These are phyloP conservation scores for Ondatra zibethicus DNA, from an alignment of 2,113 vertebrate species.

Conservation along the genomic window DNA sequence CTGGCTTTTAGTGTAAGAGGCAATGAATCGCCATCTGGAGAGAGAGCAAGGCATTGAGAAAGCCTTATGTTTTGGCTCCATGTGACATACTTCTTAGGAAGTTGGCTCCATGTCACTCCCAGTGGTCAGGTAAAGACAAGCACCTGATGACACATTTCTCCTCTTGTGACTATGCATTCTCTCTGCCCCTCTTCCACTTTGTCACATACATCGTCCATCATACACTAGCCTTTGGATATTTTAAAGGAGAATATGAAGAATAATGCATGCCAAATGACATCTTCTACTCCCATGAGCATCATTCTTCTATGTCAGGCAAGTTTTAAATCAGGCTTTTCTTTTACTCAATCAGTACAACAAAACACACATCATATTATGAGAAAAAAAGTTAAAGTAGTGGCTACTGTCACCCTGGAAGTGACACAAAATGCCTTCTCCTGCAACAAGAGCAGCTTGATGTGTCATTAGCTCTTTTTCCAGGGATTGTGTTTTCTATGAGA, in stretches of 20 bases:
- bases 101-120: background rate
- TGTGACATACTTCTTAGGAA: background rate
- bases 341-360: background rate
- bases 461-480: background rate
- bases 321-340: background rate
- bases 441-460: background rate
- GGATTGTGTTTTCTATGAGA: conserved; percentile 13
- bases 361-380: background rate
- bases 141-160: background rate
- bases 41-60: background rate
- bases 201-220: background rate
- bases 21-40: background rate
- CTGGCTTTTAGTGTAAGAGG: background rate
- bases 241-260: background rate
- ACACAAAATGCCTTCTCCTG: conserved; percentile 9
- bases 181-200: background rate
- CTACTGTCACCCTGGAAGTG: background rate
- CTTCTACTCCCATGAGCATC: background rate
- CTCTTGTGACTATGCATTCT: background rate
- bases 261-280: background rate
- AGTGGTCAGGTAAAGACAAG: background rate
- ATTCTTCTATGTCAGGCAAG: background rate
- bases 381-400: background rate
- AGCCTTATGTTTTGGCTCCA: background rate
- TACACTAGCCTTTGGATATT: background rate